These are phyloP conservation scores for Brachionus plicatilis DNA, from an alignment of 1,140 invertebrate genomes.

Conservation along the genomic window DNA sequence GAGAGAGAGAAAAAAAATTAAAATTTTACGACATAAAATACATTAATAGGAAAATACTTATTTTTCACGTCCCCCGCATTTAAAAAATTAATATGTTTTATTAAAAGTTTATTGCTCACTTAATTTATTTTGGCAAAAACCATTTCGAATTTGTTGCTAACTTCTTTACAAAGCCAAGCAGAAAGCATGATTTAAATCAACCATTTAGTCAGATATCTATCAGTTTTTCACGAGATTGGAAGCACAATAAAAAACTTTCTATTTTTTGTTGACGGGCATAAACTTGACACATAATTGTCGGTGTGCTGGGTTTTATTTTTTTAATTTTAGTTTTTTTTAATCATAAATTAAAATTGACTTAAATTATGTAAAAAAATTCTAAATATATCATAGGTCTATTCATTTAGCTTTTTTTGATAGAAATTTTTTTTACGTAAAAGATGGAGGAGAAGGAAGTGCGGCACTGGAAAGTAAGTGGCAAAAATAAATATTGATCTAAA, in stretches of 20 bases:
- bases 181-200: background rate
- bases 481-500: background rate
- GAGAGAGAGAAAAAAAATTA: background rate
- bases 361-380: background rate
- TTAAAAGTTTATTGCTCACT: background rate
- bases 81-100: background rate
- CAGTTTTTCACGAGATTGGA: background rate
- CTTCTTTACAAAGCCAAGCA: background rate
- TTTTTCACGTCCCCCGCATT: background rate
- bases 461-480: slow-evolving; percentile 22
- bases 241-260: background rate
- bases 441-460: background rate
- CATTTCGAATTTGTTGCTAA: background rate
- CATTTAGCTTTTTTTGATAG: background rate
- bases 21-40: background rate
- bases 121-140: background rate
- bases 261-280: background rate
- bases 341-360: background rate
- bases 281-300: slow-evolving; percentile 28
- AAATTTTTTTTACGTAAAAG: background rate
- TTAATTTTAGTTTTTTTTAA: slow-evolving; percentile 4
- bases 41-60: background rate
- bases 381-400: background rate
- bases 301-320: background rate
- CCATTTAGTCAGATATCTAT: background rate